Base-by-base conservation (phyloP, 1,140 invertebrate species). In the Drosophila neocordata region DNA sequence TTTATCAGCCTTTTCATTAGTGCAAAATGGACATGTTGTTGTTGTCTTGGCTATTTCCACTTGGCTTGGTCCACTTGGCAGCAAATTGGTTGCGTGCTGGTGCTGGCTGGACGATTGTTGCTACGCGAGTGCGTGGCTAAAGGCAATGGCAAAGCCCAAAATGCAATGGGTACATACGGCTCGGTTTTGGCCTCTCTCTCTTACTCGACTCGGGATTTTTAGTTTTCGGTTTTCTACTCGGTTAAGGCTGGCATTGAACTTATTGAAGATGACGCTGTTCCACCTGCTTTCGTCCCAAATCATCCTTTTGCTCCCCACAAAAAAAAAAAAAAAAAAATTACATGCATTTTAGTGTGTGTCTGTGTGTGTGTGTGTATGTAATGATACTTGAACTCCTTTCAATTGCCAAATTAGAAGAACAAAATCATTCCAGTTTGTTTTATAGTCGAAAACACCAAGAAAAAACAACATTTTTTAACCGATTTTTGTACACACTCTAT, bases 41-140 rank as follows among this genome's bases (percentile, higher is more conserved):
- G 27, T 31, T 31, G 27, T 31, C 27, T 7, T 31, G 27, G 2
- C 34, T 35, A 35, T 35, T 12, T 35, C 34, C 34, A 12, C 11
- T 35, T 35, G 34, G 4, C 12, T 38, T 38, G 37, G 37, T 12
- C 12, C 12, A 13, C 11, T 55, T 13, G n/a, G 13, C 61, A 27
- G 38, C 35, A 38, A 53, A 2, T 18, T 64, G 56, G 9, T 59
- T 48, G 35, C 24, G 48, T 41, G 27, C 37, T 24, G 44, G 69
- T 82, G 64, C 34, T 60, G 60, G 38, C 73, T 68, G 73, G 60
- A 77, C 77, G 80, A 84, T 84, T 77, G 81, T 84, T 85, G 66
- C 64, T 53, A 85, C 69, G 77, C 77, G 73, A 84, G 69, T 84
- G 80, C 73, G 65, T 79, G 57, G n/a, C 57, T 57, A 61, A 55